These are phyloP conservation scores for Brachypalpus laphriformis DNA, from an alignment of 2,888 invertebrate species.

Conservation along the genomic window DNA sequence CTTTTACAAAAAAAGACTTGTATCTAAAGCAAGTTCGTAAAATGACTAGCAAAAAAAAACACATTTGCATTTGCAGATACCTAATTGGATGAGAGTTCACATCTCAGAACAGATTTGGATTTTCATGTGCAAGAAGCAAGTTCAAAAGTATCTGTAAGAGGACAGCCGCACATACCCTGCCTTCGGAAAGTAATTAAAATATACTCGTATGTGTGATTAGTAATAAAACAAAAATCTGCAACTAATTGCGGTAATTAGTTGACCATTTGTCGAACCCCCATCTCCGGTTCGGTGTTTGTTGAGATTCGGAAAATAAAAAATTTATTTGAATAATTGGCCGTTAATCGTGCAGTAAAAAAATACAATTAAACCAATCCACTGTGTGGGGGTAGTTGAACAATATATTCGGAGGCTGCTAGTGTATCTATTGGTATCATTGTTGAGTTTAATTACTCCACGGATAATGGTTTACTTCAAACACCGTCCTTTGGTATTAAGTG, in stretches of 20 bases:
- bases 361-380: slow-evolving; percentile 32
- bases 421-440: neutral
- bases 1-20: neutral
- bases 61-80: slow-evolving; percentile 23
- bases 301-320: slow-evolving; percentile 21
- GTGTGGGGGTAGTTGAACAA: slow-evolving; percentile 1
- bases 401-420: neutral
- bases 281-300: neutral
- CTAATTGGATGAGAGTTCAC: neutral
- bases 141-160: neutral
- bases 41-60: slow-evolving; percentile 8
- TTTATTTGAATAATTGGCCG: slow-evolving; percentile 49
- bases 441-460: neutral
- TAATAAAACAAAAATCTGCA: neutral
- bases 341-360: slow-evolving; percentile 52
- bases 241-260: slow-evolving; percentile 26
- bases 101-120: neutral
- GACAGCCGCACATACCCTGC: neutral
- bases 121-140: no score
- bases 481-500: slow-evolving; percentile 45
- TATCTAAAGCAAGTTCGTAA: slow-evolving; percentile 5
- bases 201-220: neutral
- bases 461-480: slow-evolving; percentile 1
- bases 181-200: slow-evolving; percentile 1
- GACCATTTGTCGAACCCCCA: neutral